phyloP scores from a whole-genome alignment of 2,888 invertebrate genomes.

The Lasioglossum marginatum region DNA sequence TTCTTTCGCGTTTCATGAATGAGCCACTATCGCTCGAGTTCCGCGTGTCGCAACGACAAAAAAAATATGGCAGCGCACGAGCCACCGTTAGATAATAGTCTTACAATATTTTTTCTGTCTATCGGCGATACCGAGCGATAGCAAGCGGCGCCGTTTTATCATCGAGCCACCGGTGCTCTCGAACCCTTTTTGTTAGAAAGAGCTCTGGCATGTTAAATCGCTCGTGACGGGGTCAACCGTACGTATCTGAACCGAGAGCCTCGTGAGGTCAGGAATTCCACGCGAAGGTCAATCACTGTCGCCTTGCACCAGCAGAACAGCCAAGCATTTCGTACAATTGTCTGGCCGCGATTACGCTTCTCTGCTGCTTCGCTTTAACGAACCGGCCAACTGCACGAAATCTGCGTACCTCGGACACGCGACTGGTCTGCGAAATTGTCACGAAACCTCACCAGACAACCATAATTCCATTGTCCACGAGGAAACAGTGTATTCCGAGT shows the following conservation, averaged over 20 bases:
- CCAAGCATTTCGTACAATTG: conserved; percentile 56
- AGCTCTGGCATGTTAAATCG: conserved; percentile 43
- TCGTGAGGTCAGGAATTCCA: conserved; percentile 68
- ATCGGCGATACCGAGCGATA: conserved; percentile 8
- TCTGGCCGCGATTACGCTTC: conserved; percentile 36
- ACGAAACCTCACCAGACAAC: not conserved
- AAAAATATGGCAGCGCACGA: conserved; percentile 10
- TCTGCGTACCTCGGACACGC: conserved; percentile 5
- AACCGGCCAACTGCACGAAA: not conserved
- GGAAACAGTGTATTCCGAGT: not conserved
- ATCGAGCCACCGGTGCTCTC: conserved; percentile 25
- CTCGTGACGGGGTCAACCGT: conserved; percentile 63
- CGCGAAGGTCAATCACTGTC: conserved; percentile 71
- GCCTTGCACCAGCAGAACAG: conserved; percentile 55
- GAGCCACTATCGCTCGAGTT: not conserved
- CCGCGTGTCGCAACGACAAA: not conserved
- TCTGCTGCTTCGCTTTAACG: not conserved
- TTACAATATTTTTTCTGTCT: not conserved
- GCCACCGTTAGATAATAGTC: not conserved
- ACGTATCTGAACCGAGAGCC: conserved; percentile 51
- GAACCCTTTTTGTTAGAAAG: conserved; percentile 36
- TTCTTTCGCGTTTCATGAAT: conserved; percentile 11
- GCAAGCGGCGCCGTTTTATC: conserved; percentile 16
- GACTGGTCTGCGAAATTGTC: not conserved
- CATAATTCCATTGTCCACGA: not conserved